These are phyloP conservation scores for Dendrocincla tyrannina DNA, from an alignment of 2,797 vertebrate genomes.

Conservation along the genomic window DNA sequence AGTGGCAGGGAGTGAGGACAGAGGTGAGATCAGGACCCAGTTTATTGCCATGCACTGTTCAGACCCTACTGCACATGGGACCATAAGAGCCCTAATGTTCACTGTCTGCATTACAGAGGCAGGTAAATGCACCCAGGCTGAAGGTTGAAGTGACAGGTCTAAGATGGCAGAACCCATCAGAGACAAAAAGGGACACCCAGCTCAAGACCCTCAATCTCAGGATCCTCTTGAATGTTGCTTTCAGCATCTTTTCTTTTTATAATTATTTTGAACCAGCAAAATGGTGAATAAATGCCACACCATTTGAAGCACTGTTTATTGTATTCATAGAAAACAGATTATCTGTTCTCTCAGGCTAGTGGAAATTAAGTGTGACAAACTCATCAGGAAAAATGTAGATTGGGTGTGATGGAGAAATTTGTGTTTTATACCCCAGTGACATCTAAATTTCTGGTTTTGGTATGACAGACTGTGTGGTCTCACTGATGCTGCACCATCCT, in stretches of 20 bases:
- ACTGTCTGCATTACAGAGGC: not conserved
- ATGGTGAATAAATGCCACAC: not conserved
- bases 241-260: not conserved
- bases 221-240: not conserved
- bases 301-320: not conserved
- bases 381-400: constrained; percentile 32
- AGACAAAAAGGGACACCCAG: not conserved
- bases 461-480: not conserved
- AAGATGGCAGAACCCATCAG: not conserved
- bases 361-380: not conserved
- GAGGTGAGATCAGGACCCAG: not conserved
- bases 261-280: not conserved
- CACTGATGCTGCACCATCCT: not conserved
- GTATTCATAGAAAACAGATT: constrained; percentile 9
- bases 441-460: not conserved
- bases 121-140: not conserved
- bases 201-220: not conserved
- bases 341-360: not conserved
- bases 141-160: not conserved
- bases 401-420: constrained; percentile 34
- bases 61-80: not conserved
- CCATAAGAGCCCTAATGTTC: not conserved
- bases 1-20: not conserved
- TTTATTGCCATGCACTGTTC: not conserved
- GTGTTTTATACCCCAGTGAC: not conserved